Conservation (phyloP, 2,888 invertebrate species). For the Trachelus iudaicus region DNA sequence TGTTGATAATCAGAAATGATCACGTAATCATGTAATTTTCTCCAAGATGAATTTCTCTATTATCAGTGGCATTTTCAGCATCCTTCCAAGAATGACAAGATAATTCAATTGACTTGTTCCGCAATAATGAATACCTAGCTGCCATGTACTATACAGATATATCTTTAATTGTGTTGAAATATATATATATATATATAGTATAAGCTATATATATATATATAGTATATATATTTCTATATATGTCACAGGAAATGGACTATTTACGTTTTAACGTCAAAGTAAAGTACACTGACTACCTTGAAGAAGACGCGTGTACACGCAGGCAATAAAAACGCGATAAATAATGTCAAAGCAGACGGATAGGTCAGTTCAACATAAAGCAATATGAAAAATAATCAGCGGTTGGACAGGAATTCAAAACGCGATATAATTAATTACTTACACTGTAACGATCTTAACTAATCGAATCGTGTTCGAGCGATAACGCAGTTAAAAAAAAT, state of each 20-base stretch:
- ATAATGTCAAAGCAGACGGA: too few species aligned
- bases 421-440: not conserved
- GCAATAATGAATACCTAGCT: not conserved
- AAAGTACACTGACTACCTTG: not conserved
- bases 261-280: conserved; percentile 29
- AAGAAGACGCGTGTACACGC: not conserved
- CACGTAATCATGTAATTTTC: not conserved
- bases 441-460: not conserved
- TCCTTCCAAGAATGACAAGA: not conserved
- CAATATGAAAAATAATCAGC: too few species aligned
- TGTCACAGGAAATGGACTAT: conserved; percentile 38
- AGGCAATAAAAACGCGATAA: not conserved
- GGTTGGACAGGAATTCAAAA: too few species aligned
- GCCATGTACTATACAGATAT: not conserved
- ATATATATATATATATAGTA: too few species aligned
- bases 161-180: not conserved
- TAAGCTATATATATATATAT: too few species aligned
- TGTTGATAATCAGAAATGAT: not conserved
- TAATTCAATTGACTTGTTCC: not conserved
- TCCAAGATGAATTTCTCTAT: not conserved
- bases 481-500: not conserved
- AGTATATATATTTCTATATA: too few species aligned
- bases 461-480: not conserved
- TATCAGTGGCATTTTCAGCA: not conserved
- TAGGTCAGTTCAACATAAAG: too few species aligned